These are phyloP conservation scores for Lymantria monacha DNA, from an alignment of 2,888 invertebrate genomes.

Conservation along the genomic window DNA sequence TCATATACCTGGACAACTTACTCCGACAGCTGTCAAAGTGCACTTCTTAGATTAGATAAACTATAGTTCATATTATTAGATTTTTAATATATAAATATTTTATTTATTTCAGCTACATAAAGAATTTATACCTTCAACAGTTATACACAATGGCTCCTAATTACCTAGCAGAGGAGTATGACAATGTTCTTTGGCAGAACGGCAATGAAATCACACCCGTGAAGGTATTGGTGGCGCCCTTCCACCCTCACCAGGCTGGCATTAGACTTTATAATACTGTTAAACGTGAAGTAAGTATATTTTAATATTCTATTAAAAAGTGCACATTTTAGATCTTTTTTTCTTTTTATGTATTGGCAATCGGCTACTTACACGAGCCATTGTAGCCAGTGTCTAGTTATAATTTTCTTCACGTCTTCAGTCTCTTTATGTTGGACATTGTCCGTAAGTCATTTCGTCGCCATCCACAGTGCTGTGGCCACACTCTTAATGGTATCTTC, in stretches of 20 bases:
- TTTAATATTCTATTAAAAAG: neutral
- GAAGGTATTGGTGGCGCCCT: conserved; percentile 84
- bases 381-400: too few species aligned
- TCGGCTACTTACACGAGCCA: too few species aligned
- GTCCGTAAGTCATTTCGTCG: too few species aligned
- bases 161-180: conserved; percentile 89
- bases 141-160: conserved; percentile 91
- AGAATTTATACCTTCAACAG: conserved; percentile 90
- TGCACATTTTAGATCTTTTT: neutral
- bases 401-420: too few species aligned
- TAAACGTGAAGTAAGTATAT: conserved; percentile 81
- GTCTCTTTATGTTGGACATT: too few species aligned
- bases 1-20: too few species aligned
- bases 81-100: neutral
- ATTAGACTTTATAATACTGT: conserved; percentile 84
- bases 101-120: conserved; percentile 81
- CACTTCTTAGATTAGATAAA: too few species aligned
- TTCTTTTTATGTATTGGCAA: too few species aligned
- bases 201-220: conserved; percentile 87
- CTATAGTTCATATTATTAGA: too few species aligned
- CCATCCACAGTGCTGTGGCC: too few species aligned
- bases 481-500: too few species aligned
- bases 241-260: conserved; percentile 84
- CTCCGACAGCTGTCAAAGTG: too few species aligned
- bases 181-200: conserved; percentile 83